A percentile compares a stretch with the other conserved stretches of the same genome.
These are phyloP conservation scores for Orussus abietinus DNA, from an alignment of 1,140 invertebrate genomes.

Conservation along the genomic window DNA sequence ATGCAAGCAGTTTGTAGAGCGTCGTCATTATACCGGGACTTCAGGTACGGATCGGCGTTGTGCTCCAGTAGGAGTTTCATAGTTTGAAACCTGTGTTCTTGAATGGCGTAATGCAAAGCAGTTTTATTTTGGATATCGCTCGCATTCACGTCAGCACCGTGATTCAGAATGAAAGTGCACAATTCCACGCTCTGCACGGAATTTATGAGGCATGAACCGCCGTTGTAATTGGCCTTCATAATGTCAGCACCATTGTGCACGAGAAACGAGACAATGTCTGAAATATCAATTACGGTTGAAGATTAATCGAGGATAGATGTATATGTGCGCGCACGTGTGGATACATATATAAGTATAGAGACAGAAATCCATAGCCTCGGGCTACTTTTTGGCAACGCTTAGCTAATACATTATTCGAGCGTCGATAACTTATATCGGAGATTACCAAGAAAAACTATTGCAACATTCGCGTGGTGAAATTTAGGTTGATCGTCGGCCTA, in stretches of 20 bases:
- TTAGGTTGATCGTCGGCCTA: slow-evolving; percentile 5
- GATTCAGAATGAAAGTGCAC: slow-evolving; percentile 74
- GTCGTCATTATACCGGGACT: slow-evolving; percentile 82
- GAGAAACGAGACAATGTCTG: slow-evolving; percentile 65
- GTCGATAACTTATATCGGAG: no score
- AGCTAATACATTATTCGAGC: not conserved
- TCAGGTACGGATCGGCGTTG: slow-evolving; percentile 74
- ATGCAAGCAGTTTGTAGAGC: slow-evolving; percentile 86
- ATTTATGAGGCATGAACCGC: slow-evolving; percentile 91
- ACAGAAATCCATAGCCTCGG: no score
- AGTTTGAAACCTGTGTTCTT: slow-evolving; percentile 83
- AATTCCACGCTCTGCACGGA: slow-evolving; percentile 82
- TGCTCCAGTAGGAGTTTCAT: slow-evolving; percentile 75
- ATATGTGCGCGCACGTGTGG: no score
- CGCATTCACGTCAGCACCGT: slow-evolving; percentile 80
- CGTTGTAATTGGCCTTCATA: slow-evolving; percentile 82
- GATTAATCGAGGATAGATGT: not conserved
- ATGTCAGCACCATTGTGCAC: slow-evolving; percentile 84
- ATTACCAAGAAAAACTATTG: not conserved
- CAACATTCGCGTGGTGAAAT: slow-evolving; percentile 1
- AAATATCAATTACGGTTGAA: slow-evolving; percentile 14
- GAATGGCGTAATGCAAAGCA: slow-evolving; percentile 90
- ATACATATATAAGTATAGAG: no score
- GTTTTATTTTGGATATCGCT: slow-evolving; percentile 88
- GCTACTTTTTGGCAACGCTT: no score